A percentile compares a stretch with the other conserved stretches of the same genome.
phyloP scores from a whole-genome alignment of 2,113 vertebrate genomes.

The Gnathochromis pfefferi region DNA sequence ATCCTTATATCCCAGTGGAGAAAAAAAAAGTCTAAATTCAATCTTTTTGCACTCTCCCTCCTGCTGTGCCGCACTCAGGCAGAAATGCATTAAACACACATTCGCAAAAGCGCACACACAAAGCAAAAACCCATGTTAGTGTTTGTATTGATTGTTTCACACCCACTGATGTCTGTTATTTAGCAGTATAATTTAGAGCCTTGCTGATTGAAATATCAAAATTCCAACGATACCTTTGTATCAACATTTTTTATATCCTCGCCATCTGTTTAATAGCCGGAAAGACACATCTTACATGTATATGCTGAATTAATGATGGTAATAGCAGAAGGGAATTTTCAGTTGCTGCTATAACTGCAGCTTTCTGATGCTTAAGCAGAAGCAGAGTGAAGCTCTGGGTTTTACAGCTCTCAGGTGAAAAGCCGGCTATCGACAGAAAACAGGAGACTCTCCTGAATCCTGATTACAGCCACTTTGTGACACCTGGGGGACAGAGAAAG shows the following conservation, averaged over 20 bases:
- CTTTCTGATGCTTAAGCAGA: constrained; percentile 17
- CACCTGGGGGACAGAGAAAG: constrained; percentile 66
- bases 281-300: not conserved
- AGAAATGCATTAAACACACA: not conserved
- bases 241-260: not conserved
- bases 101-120: not conserved
- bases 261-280: not conserved
- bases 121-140: not conserved
- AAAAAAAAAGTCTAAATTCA: not conserved
- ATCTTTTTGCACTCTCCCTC: constrained; percentile 3
- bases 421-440: constrained; percentile 48
- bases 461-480: constrained; percentile 75
- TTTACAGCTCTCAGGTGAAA: constrained; percentile 63
- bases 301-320: not conserved
- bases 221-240: not conserved
- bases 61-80: not conserved
- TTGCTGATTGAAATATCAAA: not conserved
- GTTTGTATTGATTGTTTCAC: not conserved
- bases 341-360: not conserved
- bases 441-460: constrained; percentile 55
- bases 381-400: constrained; percentile 14
- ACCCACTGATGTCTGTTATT: not conserved
- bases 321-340: not conserved
- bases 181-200: not conserved
- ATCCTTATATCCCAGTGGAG: constrained; percentile 10